A percentile compares a stretch with the other conserved stretches of the same genome.
Evolutionary conservation across 2,113 vertebrate genomes (phyloP).

Genomic region (Lanius collurio): DNA sequence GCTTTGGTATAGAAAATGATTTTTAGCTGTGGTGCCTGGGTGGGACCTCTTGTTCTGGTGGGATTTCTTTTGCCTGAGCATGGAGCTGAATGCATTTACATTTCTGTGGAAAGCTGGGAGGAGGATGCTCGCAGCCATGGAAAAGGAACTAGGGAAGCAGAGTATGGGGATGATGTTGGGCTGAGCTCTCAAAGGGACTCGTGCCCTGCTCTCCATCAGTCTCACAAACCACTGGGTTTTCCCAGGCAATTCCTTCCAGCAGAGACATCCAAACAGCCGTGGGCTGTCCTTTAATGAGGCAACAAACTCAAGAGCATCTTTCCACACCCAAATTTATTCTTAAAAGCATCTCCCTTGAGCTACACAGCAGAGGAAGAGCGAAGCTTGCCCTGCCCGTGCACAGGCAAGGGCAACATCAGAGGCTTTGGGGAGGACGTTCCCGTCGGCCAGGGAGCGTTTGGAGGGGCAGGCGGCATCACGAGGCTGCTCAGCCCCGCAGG

Average conservation of each 20-base stretch:
- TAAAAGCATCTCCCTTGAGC: background rate
- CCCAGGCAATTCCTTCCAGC: background rate
- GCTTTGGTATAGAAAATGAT: background rate
- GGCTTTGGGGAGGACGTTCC: background rate
- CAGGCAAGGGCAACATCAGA: background rate
- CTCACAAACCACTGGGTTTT: background rate
- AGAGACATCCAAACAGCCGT: background rate
- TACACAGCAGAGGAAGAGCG: background rate
- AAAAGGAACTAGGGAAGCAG: background rate
- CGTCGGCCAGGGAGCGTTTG: fast-evolving
- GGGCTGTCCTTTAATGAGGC: background rate
- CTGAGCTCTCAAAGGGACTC: background rate
- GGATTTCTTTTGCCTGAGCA: background rate
- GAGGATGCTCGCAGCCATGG: background rate
- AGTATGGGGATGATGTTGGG: background rate
- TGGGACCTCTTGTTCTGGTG: background rate
- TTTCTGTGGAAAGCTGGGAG: background rate
- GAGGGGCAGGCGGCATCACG: background rate
- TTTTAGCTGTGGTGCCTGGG: background rate
- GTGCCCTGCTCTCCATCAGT: background rate
- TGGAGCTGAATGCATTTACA: background rate
- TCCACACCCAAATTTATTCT: background rate
- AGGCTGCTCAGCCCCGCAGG: background rate
- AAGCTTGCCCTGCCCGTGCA: background rate
- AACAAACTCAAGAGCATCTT: background rate